Evolutionary conservation across 2,113 vertebrate genomes (phyloP).

Genomic region (Neolamprologus hecqui): DNA sequence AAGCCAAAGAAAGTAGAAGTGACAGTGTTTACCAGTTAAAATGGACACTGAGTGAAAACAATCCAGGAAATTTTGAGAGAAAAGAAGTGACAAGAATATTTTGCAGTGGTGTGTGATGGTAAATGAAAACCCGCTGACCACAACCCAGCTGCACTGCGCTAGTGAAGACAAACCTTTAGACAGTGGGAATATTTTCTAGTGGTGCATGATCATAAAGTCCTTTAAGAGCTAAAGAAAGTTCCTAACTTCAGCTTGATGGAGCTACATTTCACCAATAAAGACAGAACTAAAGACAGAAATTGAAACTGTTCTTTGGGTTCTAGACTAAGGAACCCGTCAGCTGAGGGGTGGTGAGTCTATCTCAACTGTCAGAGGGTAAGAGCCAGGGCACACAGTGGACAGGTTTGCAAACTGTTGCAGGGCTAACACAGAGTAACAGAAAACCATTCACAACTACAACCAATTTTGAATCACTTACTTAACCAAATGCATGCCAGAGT

Average conservation of each 20-base stretch:
- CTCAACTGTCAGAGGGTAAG: background rate
- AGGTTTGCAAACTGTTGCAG: background rate
- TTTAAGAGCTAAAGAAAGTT: background rate
- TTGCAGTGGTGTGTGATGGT: background rate
- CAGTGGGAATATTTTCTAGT: background rate
- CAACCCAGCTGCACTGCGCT: background rate
- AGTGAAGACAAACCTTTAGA: background rate
- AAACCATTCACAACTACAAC: background rate
- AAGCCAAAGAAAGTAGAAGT: background rate
- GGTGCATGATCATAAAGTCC: background rate
- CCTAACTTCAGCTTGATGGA: background rate
- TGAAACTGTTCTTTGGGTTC: background rate
- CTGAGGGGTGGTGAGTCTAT: background rate
- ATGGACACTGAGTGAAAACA: background rate
- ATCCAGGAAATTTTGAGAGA: background rate
- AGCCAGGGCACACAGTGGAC: background rate
- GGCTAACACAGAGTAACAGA: background rate
- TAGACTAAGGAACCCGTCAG: accelerated
- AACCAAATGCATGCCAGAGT: background rate
- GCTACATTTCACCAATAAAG: background rate
- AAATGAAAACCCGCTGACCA: background rate
- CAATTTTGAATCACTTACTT: background rate
- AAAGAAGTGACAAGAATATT: background rate
- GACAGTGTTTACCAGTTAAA: background rate
- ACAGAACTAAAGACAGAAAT: background rate